These are phyloP conservation scores for Drosophila hydei DNA, from an alignment of 1,140 invertebrate genomes.

Conservation along the genomic window DNA sequence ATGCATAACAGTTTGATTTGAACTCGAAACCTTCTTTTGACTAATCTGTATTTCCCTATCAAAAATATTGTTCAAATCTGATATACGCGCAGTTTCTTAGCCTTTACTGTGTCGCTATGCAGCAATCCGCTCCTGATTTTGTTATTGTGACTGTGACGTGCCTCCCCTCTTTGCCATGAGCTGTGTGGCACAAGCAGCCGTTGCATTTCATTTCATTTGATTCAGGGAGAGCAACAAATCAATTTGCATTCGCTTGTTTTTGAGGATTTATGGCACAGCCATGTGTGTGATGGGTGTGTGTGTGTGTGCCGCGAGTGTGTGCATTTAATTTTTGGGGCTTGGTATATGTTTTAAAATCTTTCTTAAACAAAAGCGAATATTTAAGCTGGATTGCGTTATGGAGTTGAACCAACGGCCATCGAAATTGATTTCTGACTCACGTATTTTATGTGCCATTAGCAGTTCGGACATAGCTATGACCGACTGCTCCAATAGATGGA, in stretches of 20 bases:
- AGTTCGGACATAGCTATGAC: constrained; percentile 11
- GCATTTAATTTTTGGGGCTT: constrained; percentile 37
- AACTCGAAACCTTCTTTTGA: no score
- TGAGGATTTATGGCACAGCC: constrained; percentile 61
- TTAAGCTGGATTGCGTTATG: constrained; percentile 27
- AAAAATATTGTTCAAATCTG: no score
- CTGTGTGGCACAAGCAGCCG: constrained; percentile 4
- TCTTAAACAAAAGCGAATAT: constrained; percentile 25
- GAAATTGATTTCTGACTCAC: constrained; percentile 46
- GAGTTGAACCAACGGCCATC: constrained; percentile 18
- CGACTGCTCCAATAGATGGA: background rate
- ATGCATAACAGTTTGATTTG: no score
- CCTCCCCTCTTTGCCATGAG: background rate
- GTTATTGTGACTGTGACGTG: background rate
- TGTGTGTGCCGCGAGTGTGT: background rate
- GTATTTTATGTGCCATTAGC: constrained; percentile 26
- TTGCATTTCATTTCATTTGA: constrained; percentile 69
- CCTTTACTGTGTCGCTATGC: background rate
- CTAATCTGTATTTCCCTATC: no score
- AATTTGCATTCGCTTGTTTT: constrained; percentile 73
- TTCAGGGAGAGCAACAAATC: constrained; percentile 75
- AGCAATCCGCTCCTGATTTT: constrained; percentile 32
- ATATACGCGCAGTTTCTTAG: no score
- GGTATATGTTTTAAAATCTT: constrained; percentile 30
- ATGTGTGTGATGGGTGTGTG: constrained; percentile 6